Conservation (phyloP, 2,888 invertebrate species). For the Achlya flavicornis region DNA sequence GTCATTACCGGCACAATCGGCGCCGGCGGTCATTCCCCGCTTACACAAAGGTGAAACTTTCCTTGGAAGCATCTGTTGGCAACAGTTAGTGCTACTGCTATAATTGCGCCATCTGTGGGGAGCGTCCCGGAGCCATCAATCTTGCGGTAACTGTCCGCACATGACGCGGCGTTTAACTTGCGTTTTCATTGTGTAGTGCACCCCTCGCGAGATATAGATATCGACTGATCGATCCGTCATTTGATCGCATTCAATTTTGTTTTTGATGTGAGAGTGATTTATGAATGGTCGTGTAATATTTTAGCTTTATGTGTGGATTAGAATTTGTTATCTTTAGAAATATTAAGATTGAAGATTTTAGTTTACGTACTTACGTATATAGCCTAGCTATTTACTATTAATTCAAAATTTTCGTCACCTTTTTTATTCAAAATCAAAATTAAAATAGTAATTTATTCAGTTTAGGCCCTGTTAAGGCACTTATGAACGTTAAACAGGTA, state of each 20-base stretch:
- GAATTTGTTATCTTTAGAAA: too few species aligned
- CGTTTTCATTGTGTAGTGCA: slow-evolving; percentile 34
- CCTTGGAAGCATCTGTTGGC: slow-evolving; percentile 15
- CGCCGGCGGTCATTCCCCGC: not conserved
- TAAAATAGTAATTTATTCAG: too few species aligned
- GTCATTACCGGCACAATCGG: not conserved
- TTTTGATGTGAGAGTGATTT: not conserved
- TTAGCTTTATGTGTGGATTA: too few species aligned
- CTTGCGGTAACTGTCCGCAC: slow-evolving; percentile 39
- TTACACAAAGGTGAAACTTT: slow-evolving; percentile 2
- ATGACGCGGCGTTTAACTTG: slow-evolving; percentile 45
- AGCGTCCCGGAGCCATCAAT: slow-evolving; percentile 38
- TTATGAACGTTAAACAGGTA: too few species aligned
- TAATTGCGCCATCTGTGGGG: slow-evolving; percentile 32
- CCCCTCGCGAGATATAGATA: not conserved
- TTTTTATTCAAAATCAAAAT: too few species aligned
- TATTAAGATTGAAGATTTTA: too few species aligned
- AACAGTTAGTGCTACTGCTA: slow-evolving; percentile 26
- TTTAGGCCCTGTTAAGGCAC: too few species aligned
- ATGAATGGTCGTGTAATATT: not conserved
- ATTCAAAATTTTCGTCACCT: too few species aligned
- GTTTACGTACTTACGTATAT: too few species aligned
- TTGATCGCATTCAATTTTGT: not conserved
- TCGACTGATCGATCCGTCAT: not conserved
- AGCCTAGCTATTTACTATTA: too few species aligned